phyloP scores from a whole-genome alignment of 2,113 vertebrate species.

The Ginglymostoma cirratum region DNA sequence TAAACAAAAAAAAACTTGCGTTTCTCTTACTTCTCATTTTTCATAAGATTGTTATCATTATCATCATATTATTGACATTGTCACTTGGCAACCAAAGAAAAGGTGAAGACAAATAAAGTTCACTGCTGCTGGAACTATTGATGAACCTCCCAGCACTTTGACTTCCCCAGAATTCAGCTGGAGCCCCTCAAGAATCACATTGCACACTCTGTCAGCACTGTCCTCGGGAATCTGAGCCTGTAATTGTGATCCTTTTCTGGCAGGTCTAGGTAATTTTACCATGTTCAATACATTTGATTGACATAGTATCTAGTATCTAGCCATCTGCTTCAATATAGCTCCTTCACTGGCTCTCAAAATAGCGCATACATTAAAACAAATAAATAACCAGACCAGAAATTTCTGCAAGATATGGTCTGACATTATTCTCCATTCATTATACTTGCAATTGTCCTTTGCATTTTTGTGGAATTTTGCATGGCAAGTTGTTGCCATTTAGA shows the following conservation, averaged over 20 bases:
- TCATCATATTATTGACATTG: background rate
- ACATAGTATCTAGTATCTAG: too few relatives aligned
- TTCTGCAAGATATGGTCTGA: background rate
- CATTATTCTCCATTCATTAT: background rate
- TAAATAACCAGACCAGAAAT: background rate
- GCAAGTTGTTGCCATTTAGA: background rate
- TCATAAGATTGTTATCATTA: background rate
- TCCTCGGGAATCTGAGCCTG: background rate
- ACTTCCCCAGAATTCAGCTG: background rate
- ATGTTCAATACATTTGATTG: background rate
- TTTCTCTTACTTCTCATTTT: background rate
- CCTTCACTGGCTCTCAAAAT: background rate
- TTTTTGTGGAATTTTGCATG: background rate
- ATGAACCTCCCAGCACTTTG: background rate
- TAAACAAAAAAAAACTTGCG: background rate
- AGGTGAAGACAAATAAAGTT: background rate
- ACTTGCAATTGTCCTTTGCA: background rate
- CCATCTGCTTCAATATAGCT: background rate
- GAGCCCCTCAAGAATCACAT: background rate
- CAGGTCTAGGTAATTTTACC: background rate
- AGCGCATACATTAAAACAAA: background rate
- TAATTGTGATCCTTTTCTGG: background rate
- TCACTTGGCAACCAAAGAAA: background rate
- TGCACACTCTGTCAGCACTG: background rate
- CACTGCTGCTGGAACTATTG: background rate